Base-by-base conservation (phyloP, 2,797 vertebrate species). In the Dendrocincla tyrannina region DNA sequence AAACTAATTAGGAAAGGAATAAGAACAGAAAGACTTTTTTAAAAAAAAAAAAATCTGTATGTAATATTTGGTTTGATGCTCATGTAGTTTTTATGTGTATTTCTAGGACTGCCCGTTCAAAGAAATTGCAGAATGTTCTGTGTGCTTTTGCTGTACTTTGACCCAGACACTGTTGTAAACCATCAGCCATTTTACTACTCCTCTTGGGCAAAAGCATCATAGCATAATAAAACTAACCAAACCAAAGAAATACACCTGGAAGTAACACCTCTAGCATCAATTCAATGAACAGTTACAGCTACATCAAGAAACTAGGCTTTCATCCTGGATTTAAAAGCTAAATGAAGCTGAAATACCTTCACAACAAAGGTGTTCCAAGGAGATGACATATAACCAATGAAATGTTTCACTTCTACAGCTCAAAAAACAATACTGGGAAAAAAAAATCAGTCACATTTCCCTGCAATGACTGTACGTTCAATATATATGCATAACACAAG, bases 1-100 rank as follows among this genome's bases (percentile, higher is more conserved):
- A 73, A 94, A 85, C 47, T 94, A 91, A 89, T 94, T 91, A 64
- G 33, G 33, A 86, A 81, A 75, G 35, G 37, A 79, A 63, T 79
- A 81, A 64, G 14, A 93, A 16, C 33, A 44, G 47, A n/a, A 91
- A 75, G 9, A 17, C 2, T 30, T 39, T 30, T 27, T 46, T 55
- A n/a, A n/a, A n/a, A n/a, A n/a, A n/a, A n/a, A n/a, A n/a, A n/a
- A 27, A 44, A 23, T 20, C 24, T 87, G 4, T 27, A 10, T 60
- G 13, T 9, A 80, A 49, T 78, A 60, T 81, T 72, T 72, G 17
- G 5, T 32, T 27, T 78, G 42, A 62, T 39, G 27, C 17, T 77
- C 5, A 30, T 53, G 25, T 46, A 74, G 25, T 41, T 81, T 80
- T 84, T 42, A n/a, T 35, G 30, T 50, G 14, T 5, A 28, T 80